Conservation (phyloP, 2,113 vertebrate genomes). For the Noctilio leporinus region DNA sequence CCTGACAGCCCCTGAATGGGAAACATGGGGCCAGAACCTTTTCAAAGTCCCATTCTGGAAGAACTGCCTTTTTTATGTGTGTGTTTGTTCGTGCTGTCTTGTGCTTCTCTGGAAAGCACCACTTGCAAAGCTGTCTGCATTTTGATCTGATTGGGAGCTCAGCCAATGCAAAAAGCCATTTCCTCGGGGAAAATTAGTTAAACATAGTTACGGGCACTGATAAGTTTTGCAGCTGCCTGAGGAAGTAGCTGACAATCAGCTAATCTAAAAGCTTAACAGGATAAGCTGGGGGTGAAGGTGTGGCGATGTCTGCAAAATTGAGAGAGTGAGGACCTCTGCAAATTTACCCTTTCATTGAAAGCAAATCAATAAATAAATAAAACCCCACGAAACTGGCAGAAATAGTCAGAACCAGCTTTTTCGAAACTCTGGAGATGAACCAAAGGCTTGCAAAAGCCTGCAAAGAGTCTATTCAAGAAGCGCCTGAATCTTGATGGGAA, state of each 20-base stretch:
- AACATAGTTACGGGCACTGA: neutral
- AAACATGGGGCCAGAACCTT: neutral
- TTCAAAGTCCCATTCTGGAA: neutral
- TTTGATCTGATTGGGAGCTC: neutral
- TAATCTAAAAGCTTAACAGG: neutral
- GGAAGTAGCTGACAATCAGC: neutral
- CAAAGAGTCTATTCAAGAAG: neutral
- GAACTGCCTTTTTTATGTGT: neutral
- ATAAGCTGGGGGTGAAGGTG: neutral
- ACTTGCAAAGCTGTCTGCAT: neutral
- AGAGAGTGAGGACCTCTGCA: neutral
- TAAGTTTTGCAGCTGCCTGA: neutral
- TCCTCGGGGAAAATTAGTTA: neutral
- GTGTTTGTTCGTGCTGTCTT: no score
- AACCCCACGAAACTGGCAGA: neutral
- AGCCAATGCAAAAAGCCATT: neutral
- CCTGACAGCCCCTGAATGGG: neutral
- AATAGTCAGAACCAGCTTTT: neutral
- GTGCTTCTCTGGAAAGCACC: neutral
- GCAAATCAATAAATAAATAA: neutral
- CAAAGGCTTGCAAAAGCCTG: neutral
- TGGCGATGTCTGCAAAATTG: neutral
- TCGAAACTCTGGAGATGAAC: neutral
- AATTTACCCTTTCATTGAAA: neutral
- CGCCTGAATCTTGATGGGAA: neutral